These are phyloP conservation scores for Syncerus caffer DNA, from an alignment of 2,797 vertebrate species.

Conservation along the genomic window DNA sequence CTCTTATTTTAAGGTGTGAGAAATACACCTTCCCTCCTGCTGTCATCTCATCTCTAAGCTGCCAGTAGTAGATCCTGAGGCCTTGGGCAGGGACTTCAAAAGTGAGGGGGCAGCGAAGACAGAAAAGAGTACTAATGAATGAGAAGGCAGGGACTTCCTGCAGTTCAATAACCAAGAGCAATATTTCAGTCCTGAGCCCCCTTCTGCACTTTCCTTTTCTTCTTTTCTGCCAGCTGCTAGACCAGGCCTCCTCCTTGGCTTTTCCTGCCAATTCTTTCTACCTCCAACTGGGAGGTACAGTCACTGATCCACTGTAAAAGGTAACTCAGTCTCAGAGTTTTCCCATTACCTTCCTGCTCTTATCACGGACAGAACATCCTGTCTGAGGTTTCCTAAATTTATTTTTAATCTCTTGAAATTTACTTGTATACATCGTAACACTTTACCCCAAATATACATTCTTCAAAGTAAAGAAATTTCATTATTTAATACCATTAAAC, in stretches of 20 bases:
- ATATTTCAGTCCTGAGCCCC: not conserved
- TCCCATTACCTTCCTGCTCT: not conserved
- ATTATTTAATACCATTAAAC: not conserved
- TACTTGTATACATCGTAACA: not conserved
- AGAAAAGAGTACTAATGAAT: not conserved
- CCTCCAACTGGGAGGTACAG: not conserved
- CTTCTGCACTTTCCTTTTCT: not conserved
- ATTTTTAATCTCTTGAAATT: constrained; percentile 11
- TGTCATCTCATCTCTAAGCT: not conserved
- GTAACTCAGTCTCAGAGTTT: not conserved
- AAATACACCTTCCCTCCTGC: constrained; percentile 9
- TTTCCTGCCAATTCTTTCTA: not conserved
- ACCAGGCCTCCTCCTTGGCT: not conserved
- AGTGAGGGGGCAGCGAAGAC: not conserved
- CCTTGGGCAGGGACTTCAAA: not conserved
- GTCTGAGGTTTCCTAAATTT: constrained; percentile 27
- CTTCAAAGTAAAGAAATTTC: constrained; percentile 1
- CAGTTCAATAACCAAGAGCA: not conserved
- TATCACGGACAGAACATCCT: not conserved
- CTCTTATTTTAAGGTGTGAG: not conserved
- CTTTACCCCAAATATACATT: not conserved
- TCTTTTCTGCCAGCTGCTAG: not conserved
- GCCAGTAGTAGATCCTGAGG: not conserved
- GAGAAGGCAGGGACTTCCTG: not conserved
- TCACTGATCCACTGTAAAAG: not conserved